These are phyloP conservation scores for Pachyrhynchus sulphureomaculatus DNA, from an alignment of 1,140 invertebrate genomes.

Conservation along the genomic window DNA sequence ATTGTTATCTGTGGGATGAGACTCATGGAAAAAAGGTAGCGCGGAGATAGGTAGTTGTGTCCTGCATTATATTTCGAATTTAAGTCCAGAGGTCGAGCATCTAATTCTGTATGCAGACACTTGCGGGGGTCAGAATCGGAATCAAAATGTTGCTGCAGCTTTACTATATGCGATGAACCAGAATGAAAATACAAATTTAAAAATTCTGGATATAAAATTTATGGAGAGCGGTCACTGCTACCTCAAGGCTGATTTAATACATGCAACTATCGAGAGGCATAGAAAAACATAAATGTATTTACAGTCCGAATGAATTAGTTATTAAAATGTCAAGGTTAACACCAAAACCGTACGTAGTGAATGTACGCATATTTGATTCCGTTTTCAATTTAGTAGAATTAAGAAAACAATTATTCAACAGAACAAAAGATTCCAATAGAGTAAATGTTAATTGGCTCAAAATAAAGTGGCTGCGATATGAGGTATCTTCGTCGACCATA, in stretches of 20 bases:
- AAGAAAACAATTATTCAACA: not conserved
- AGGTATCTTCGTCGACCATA: too few species aligned
- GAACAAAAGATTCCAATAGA: not conserved
- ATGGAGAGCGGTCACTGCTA: not conserved
- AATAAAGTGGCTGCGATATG: not conserved
- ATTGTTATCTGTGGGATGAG: too few species aligned
- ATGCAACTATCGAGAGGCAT: not conserved
- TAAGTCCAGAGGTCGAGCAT: too few species aligned
- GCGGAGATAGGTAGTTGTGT: too few species aligned
- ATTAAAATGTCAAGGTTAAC: not conserved
- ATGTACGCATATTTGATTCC: not conserved
- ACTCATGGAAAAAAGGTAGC: too few species aligned
- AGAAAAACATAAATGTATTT: not conserved
- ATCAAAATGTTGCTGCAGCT: not conserved
- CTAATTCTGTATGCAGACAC: too few species aligned
- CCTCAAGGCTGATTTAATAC: not conserved
- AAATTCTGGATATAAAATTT: not conserved
- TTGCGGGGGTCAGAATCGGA: too few species aligned
- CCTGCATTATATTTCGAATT: too few species aligned
- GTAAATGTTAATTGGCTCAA: not conserved
- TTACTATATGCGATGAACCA: too few species aligned
- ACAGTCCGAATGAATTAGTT: not conserved
- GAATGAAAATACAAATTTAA: not conserved
- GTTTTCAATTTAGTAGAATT: not conserved
- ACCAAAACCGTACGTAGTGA: not conserved